These are phyloP conservation scores for Fistularia commersonii DNA, from an alignment of 2,797 vertebrate species.

Conservation along the genomic window DNA sequence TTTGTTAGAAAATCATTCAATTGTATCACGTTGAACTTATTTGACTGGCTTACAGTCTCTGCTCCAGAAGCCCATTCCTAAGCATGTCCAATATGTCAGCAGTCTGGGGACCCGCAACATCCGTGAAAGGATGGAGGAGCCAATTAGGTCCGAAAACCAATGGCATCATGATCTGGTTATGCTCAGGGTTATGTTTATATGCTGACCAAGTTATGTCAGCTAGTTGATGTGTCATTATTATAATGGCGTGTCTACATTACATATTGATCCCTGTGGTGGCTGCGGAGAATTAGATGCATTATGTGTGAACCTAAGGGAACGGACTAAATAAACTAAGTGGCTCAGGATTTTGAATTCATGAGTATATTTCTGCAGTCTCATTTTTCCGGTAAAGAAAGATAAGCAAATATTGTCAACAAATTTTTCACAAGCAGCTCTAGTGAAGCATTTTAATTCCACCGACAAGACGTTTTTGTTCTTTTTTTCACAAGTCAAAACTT, in stretches of 20 bases:
- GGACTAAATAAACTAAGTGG: too few relatives aligned
- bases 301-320: background rate
- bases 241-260: slow-evolving; percentile 21
- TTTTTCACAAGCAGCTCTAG: too few relatives aligned
- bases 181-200: slow-evolving; percentile 28
- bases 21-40: slow-evolving; percentile 35
- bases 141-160: slow-evolving; percentile 53
- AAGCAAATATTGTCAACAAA: too few relatives aligned
- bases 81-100: slow-evolving; percentile 40
- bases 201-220: slow-evolving; percentile 29
- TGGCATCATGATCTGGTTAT: slow-evolving; percentile 41
- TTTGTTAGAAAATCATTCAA: slow-evolving; percentile 50
- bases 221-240: slow-evolving; percentile 15
- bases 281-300: slow-evolving; percentile 8
- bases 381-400: slow-evolving; percentile 1
- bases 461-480: too few relatives aligned
- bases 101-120: slow-evolving; percentile 35
- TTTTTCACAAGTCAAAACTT: too few relatives aligned
- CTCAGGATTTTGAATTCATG: background rate
- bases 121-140: slow-evolving; percentile 43
- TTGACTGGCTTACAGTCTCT: slow-evolving; percentile 29
- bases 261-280: slow-evolving; percentile 16
- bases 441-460: too few relatives aligned
- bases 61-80: slow-evolving; percentile 34
- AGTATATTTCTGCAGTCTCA: slow-evolving; percentile 7